A percentile compares a stretch with the other conserved stretches of the same genome.
Evolutionary conservation across 2,888 invertebrate genomes (phyloP).

Genomic region (Spodoptera picta): DNA sequence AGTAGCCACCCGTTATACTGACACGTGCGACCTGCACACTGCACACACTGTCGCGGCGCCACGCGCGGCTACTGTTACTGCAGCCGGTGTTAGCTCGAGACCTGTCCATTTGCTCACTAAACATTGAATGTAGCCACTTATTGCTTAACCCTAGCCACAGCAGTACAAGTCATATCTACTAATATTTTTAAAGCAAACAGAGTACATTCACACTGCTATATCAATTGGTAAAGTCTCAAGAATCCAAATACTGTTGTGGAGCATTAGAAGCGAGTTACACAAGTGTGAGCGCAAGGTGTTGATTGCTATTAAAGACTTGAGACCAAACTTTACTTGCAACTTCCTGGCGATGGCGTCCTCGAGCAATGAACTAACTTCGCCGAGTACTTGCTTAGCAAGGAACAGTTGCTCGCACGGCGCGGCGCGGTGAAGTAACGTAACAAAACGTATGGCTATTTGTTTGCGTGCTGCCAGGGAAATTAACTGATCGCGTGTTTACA

Average conservation of each 20-base stretch:
- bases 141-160: constrained; percentile 7
- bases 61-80: constrained; percentile 2
- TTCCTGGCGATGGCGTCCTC: constrained; percentile 14
- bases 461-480: constrained; percentile 53
- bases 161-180: too few species aligned
- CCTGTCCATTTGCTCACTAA: constrained; percentile 50
- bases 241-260: constrained; percentile 28
- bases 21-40: constrained; percentile 42
- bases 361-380: constrained; percentile 23
- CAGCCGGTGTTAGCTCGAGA: constrained; percentile 40
- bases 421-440: constrained; percentile 6
- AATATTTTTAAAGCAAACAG: constrained; percentile 38
- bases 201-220: constrained; percentile 29
- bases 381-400: constrained; percentile 6
- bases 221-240: constrained; percentile 37
- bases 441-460: constrained; percentile 47
- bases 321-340: constrained; percentile 30
- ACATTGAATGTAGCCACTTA: constrained; percentile 21
- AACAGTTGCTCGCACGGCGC: constrained; percentile 13
- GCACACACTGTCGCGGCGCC: constrained; percentile 1
- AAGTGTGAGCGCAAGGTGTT: constrained; percentile 29
- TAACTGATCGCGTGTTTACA: constrained; percentile 68
- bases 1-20: constrained; percentile 57
- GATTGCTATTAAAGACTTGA: constrained; percentile 45
- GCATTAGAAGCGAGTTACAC: constrained; percentile 22